Conservation (phyloP, 2,888 invertebrate genomes). For the Tetranychus truncatus region DNA sequence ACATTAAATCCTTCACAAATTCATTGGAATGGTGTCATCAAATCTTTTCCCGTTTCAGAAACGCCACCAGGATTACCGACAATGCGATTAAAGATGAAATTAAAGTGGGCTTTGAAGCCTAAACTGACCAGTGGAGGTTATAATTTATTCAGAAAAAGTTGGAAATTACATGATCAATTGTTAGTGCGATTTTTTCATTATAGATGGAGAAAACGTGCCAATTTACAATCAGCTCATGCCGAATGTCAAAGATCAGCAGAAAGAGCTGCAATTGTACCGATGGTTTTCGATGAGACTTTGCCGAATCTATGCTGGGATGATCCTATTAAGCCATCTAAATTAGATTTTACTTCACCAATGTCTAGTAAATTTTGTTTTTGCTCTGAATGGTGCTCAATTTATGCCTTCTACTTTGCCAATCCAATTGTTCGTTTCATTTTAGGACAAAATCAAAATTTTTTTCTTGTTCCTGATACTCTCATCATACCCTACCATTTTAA, state of each 20-base stretch:
- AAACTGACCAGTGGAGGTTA: neutral
- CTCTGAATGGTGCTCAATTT: neutral
- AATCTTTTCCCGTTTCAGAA: neutral
- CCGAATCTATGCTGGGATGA: neutral
- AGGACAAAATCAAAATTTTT: neutral
- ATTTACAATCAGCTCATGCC: neutral
- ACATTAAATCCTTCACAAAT: neutral
- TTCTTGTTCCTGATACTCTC: neutral
- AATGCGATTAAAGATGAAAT: neutral
- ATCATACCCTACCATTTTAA: neutral
- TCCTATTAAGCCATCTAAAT: neutral
- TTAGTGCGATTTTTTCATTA: neutral
- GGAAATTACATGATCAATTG: neutral
- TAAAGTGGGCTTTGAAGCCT: neutral
- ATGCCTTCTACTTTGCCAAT: neutral
- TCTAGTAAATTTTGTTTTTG: neutral
- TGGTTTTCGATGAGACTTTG: neutral
- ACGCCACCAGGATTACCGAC: neutral
- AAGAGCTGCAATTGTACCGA: neutral
- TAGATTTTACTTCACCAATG: neutral
- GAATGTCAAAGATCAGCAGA: neutral
- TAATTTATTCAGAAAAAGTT: neutral
- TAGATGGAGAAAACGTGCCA: neutral
- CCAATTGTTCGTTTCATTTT: neutral
- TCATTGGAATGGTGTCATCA: neutral